Evolutionary conservation across 2,888 invertebrate species (phyloP).

Genomic region (Argynnis bischoffii): DNA sequence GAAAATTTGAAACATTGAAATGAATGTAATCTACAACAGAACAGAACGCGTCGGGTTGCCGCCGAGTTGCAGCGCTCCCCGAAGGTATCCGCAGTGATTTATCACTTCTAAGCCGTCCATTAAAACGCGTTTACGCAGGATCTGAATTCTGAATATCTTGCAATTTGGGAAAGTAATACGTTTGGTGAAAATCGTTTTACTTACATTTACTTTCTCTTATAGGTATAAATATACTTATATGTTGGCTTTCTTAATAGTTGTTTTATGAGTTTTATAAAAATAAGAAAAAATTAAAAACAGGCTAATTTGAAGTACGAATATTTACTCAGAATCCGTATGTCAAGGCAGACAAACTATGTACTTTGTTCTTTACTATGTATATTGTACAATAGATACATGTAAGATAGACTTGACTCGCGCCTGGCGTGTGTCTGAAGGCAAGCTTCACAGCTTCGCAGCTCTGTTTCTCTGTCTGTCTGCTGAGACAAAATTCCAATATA

Average conservation of each 20-base stretch:
- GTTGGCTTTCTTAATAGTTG: no score
- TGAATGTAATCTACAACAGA: background rate
- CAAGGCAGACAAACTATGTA: no score
- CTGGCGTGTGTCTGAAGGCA: background rate
- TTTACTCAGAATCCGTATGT: no score
- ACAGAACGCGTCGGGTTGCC: background rate
- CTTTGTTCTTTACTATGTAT: no score
- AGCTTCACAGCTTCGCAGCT: background rate
- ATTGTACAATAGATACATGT: background rate
- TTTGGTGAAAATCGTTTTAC: background rate
- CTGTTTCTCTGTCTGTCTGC: background rate
- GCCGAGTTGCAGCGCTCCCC: conserved; percentile 1
- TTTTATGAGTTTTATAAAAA: no score
- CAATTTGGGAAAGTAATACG: conserved; percentile 1
- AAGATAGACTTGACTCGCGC: background rate
- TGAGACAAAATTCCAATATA: background rate
- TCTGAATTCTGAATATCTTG: conserved; percentile 10
- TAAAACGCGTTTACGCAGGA: conserved; percentile 22
- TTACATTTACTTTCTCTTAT: background rate
- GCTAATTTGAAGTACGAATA: no score
- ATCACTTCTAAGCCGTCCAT: conserved; percentile 24
- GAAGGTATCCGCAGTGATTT: conserved; percentile 14
- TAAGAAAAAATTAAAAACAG: no score
- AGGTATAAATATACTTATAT: no score
- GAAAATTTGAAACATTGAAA: conserved; percentile 2